A percentile compares a stretch with the other conserved stretches of the same genome.
phyloP scores from a whole-genome alignment of 30 jellyfish, hydroid and myxozoan genomes.

The Nemopilema nomurai region DNA sequence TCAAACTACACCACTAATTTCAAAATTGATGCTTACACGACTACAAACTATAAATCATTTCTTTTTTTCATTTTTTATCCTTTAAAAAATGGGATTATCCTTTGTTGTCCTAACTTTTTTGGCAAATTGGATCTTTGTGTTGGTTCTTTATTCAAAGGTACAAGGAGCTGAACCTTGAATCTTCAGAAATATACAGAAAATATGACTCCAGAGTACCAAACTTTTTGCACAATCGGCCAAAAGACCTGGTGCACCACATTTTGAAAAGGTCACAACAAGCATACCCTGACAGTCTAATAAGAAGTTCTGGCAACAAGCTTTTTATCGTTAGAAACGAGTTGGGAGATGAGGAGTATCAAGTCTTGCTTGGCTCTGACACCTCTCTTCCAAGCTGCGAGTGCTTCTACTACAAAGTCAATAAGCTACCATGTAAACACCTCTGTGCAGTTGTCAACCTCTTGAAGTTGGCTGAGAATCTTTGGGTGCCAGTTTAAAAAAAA shows the following conservation, averaged over 20 bases:
- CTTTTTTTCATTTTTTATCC: not conserved
- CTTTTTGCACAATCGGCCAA: slow-evolving; percentile 26
- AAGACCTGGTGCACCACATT: slow-evolving; percentile 2
- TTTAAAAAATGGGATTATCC: not conserved
- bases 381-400: slow-evolving; percentile 17
- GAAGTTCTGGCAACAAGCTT: not conserved
- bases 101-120: no score
- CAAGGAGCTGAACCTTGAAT: slow-evolving; percentile 11
- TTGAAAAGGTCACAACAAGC: not conserved
- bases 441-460: not conserved
- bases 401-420: not conserved
- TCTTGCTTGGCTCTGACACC: slow-evolving; percentile 17
- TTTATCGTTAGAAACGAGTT: not conserved
- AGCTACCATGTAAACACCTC: slow-evolving; percentile 17
- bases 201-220: slow-evolving; percentile 10
- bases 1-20: no score
- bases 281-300: not conserved
- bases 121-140: no score
- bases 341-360: slow-evolving; percentile 3
- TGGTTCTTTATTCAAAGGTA: slow-evolving; percentile 8
- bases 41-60: no score
- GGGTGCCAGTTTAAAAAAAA: not conserved
- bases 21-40: no score
- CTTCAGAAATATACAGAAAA: not conserved
- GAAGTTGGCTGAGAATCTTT: not conserved